Conservation (phyloP, 1,140 invertebrate genomes). For the Luehdorfia chinensis region DNA sequence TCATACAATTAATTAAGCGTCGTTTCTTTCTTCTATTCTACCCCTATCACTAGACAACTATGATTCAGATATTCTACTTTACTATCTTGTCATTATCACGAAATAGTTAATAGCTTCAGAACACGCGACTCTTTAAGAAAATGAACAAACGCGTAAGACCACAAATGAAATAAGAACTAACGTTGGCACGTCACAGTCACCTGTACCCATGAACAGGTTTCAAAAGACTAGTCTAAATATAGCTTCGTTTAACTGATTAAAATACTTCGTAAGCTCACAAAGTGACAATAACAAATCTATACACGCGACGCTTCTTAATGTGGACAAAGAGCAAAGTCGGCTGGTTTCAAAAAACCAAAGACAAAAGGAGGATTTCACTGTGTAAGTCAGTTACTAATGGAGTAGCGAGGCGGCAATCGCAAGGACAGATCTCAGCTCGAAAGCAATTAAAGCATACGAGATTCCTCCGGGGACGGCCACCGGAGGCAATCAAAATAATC, state of each 20-base stretch:
- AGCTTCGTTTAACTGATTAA: constrained; percentile 16
- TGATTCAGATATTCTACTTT: constrained; percentile 2
- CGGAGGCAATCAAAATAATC: constrained; percentile 60
- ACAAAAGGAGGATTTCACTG: constrained; percentile 44
- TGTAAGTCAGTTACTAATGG: constrained; percentile 59
- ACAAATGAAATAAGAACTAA: constrained; percentile 3
- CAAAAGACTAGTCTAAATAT: constrained; percentile 10
- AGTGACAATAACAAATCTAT: constrained; percentile 38
- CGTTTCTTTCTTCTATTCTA: no score
- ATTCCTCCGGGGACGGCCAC: constrained; percentile 41
- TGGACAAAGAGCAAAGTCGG: constrained; percentile 27
- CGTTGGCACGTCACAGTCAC: constrained; percentile 8
- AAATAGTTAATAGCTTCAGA: constrained; percentile 12
- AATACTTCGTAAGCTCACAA: constrained; percentile 21
- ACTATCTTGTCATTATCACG: constrained; percentile 9
- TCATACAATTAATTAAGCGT: no score
- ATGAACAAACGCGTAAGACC: constrained; percentile 6
- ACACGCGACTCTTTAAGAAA: constrained; percentile 4
- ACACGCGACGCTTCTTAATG: constrained; percentile 39
- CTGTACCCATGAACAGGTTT: constrained; percentile 4
- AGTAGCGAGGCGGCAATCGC: constrained; percentile 33
- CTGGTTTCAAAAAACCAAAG: constrained; percentile 25
- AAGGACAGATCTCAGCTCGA: constrained; percentile 37
- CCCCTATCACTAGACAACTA: no score
- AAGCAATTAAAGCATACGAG: constrained; percentile 52